A percentile compares a stretch with the other conserved stretches of the same genome.
These are phyloP conservation scores for Tetramorium bicarinatum DNA, from an alignment of 2,888 invertebrate genomes.

Conservation along the genomic window DNA sequence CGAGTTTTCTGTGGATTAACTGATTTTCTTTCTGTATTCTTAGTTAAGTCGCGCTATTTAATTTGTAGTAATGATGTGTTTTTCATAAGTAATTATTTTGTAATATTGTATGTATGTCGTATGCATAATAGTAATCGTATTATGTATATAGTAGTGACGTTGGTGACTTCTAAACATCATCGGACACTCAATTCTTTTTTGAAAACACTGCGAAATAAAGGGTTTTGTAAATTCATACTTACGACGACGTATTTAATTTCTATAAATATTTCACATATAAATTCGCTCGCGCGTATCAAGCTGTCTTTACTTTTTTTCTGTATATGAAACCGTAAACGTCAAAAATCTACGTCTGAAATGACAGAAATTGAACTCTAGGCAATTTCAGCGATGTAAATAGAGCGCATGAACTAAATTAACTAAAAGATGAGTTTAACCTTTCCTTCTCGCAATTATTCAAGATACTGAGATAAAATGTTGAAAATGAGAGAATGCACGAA, in stretches of 20 bases:
- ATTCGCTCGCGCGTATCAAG: neutral
- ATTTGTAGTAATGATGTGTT: slow-evolving; percentile 37
- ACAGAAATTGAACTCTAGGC: neutral
- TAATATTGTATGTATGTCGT: slow-evolving; percentile 53
- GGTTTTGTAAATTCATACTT: slow-evolving; percentile 75
- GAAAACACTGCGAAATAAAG: slow-evolving; percentile 70
- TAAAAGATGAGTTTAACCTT: slow-evolving; percentile 25
- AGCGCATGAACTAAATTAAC: neutral
- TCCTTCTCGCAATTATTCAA: neutral
- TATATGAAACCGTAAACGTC: slow-evolving; percentile 37
- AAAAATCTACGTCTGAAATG: neutral
- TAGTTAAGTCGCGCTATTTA: slow-evolving; percentile 39
- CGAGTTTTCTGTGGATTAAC: slow-evolving; percentile 7
- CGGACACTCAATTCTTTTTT: slow-evolving; percentile 7
- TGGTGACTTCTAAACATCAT: slow-evolving; percentile 23
- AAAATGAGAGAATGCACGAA: neutral
- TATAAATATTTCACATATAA: neutral
- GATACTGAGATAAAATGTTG: slow-evolving; percentile 10
- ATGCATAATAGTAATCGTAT: slow-evolving; percentile 55
- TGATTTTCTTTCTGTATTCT: slow-evolving; percentile 35
- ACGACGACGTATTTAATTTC: slow-evolving; percentile 21
- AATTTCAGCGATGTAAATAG: slow-evolving; percentile 17
- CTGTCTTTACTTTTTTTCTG: slow-evolving; percentile 21
- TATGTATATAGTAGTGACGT: slow-evolving; percentile 26
- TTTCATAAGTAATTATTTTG: slow-evolving; percentile 54